A percentile compares a stretch with the other conserved stretches of the same genome.
These are phyloP conservation scores for Antennarius maculatus DNA, from an alignment of 2,797 vertebrate genomes.

Conservation along the genomic window DNA sequence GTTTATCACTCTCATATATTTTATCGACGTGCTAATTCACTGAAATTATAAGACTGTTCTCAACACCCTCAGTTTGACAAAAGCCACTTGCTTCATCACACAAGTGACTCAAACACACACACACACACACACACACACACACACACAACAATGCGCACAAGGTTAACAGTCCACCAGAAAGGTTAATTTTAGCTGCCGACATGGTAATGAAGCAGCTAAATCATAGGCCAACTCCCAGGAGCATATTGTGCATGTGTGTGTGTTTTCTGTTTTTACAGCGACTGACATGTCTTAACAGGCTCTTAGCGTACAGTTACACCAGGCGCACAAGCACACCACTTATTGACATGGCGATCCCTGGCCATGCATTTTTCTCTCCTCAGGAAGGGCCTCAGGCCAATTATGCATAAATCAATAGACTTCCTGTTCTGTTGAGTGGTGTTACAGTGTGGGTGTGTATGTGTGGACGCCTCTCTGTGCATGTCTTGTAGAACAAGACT, in stretches of 20 bases:
- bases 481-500: conserved; percentile 82
- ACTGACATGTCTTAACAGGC: conserved; percentile 76
- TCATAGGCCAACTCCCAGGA: conserved; percentile 73
- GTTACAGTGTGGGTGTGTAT: conserved; percentile 69
- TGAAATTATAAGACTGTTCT: conserved; percentile 40
- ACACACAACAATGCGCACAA: conserved; percentile 52
- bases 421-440: conserved; percentile 88
- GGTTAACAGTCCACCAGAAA: conserved; percentile 78
- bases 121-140: conserved; percentile 10
- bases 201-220: conserved; percentile 82
- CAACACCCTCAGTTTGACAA: conserved; percentile 55
- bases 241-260: conserved; percentile 78
- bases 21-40: conserved; percentile 30
- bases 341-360: conserved; percentile 79
- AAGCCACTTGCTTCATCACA: conserved; percentile 51
- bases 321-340: conserved; percentile 67
- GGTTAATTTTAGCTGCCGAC: conserved; percentile 80
- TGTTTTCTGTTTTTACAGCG: conserved; percentile 75
- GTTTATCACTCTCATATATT: too few relatives aligned
- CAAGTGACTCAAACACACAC: background rate
- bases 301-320: conserved; percentile 75
- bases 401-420: conserved; percentile 99
- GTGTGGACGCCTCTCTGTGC: conserved; percentile 59
- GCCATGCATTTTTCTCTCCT: conserved; percentile 95
- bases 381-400: conserved; percentile 90